These are phyloP conservation scores for Anoplopoma fimbria DNA, from an alignment of 2,113 vertebrate species.

Conservation along the genomic window DNA sequence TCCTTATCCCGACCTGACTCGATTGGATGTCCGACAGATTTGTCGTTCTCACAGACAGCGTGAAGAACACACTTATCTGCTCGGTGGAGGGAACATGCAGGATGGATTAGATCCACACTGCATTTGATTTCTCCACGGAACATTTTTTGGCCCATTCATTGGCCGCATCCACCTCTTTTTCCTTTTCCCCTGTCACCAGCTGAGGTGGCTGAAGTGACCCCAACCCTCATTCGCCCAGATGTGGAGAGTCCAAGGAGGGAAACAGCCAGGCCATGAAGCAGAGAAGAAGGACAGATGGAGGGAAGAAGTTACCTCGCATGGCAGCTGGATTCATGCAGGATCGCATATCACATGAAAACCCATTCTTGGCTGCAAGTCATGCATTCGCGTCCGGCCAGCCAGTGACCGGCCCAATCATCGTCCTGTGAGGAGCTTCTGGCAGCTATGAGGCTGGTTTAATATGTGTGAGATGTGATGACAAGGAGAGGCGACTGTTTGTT, in stretches of 20 bases:
- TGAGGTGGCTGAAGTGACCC: constrained; percentile 1
- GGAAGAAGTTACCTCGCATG: not conserved
- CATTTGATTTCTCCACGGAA: constrained; percentile 17
- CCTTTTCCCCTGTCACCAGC: not conserved
- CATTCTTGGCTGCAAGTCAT: not conserved
- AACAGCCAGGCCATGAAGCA: not conserved
- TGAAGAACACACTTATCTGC: constrained; percentile 42
- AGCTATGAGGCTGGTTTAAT: no score
- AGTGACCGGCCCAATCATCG: no score
- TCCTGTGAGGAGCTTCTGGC: no score
- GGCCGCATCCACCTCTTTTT: not conserved
- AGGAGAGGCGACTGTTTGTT: no score
- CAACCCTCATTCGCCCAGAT: constrained; percentile 41
- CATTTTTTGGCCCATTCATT: constrained; percentile 7
- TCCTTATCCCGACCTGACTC: constrained; percentile 29
- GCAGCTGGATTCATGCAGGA: no score
- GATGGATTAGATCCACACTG: constrained; percentile 36
- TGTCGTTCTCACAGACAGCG: constrained; percentile 37
- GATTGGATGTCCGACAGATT: constrained; percentile 38
- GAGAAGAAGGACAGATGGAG: constrained; percentile 7
- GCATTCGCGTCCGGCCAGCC: not conserved
- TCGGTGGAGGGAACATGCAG: constrained; percentile 12
- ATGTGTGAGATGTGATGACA: no score
- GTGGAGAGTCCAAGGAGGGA: constrained; percentile 17
- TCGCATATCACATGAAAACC: not conserved